Evolutionary conservation across 2,797 vertebrate species (phyloP), one percentile per base, ranked within the genome.

Genomic region (Rallus crepitans): DNA sequence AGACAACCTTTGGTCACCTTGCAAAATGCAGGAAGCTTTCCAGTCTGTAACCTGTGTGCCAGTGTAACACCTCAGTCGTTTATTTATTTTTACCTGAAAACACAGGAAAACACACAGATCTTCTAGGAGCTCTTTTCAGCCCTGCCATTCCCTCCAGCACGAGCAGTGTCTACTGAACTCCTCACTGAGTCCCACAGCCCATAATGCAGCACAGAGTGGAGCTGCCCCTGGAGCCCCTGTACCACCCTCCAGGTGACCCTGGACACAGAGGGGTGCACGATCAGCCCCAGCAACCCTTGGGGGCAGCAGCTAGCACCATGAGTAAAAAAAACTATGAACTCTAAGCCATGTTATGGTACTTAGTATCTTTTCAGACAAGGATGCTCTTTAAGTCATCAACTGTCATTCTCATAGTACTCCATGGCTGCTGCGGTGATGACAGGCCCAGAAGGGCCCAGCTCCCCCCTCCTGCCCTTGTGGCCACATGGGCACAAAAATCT

Each of bases 121-220:
- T 52, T 33, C 50, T 31, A 30, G 18, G 39, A 4, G 16, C 30
- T 33, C 10, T 80, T 82, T 72, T 17, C 28, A 24, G 11, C 37
- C 33, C 39, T 30, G 27, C 30, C 71, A 23, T 39, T 83, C 30
- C 33, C 56, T 45, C 27, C 56, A 55, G 17, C 87, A 7, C 2
- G 30, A 50, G 11, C 14, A 27, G 1, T n/a, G 64, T 48, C 73
- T 60, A 31, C 19, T 39, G 61, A 33, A 30, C 15, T 78, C 15
- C 21, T 75, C 61, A 31, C 18, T 0, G 0, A 59, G 60, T 30
- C 39, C 56, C 2, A 1, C n/a, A 47, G 2, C 1, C 25, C 1
- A 2, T 3, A 48, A 50, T 4, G 13, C 35, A 70, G 33, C 11
- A 0, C 15, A 18, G 71, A 50, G 47, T 48, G 39, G 45, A 65